These are phyloP conservation scores for Labeo rohita DNA, from an alignment of 2,113 vertebrate species.

Conservation along the genomic window DNA sequence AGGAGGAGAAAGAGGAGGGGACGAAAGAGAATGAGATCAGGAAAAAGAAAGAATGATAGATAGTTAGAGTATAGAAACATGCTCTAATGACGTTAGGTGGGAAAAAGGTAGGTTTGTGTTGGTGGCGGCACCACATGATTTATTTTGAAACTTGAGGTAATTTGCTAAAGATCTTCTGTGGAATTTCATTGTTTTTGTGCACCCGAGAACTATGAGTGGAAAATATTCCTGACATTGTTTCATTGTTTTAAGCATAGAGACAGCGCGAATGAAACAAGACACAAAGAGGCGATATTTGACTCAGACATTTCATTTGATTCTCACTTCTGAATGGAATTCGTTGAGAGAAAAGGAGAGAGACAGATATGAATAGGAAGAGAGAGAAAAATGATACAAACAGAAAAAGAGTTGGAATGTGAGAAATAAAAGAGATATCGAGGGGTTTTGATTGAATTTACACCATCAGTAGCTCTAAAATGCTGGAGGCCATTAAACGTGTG, in stretches of 20 bases:
- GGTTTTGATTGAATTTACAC: slow-evolving; percentile 33
- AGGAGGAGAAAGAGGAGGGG: background rate
- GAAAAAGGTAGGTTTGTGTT: background rate
- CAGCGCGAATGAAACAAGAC: background rate
- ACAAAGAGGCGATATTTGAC: background rate
- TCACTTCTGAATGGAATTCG: background rate
- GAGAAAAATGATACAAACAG: background rate
- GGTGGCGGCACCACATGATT: background rate
- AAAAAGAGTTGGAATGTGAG: background rate
- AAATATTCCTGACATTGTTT: background rate
- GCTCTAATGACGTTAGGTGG: background rate
- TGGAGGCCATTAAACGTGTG: background rate
- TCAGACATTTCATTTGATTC: background rate
- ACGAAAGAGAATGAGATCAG: background rate
- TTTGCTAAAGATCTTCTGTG: background rate
- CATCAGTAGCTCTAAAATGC: background rate
- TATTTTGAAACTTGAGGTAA: background rate
- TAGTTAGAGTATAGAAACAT: background rate
- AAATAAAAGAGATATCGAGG: background rate
- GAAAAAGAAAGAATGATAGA: slow-evolving; percentile 14
- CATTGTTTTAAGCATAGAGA: background rate
- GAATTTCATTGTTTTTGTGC: slow-evolving; percentile 9
- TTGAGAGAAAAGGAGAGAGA: background rate
- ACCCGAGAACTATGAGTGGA: background rate
- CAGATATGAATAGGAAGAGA: background rate